Evolutionary conservation across 92 coral and sea anemone genomes (phyloP).

Genomic region (Palythoa grandiflora): DNA sequence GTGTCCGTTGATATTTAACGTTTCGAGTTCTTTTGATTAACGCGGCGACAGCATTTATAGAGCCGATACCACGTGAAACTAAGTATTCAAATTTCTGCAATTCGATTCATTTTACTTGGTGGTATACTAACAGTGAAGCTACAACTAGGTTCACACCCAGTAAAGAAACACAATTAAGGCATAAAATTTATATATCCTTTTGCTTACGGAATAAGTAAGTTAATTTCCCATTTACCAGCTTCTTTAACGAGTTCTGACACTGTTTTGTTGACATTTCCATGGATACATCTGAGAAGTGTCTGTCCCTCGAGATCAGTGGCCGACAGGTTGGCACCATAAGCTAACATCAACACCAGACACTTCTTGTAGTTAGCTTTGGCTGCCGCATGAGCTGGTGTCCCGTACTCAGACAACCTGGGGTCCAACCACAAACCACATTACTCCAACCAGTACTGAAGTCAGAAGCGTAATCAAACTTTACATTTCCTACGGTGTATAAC

Average conservation of each 20-base stretch:
- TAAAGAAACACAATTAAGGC: too few relatives aligned
- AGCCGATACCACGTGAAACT: too few relatives aligned
- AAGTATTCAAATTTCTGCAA: too few relatives aligned
- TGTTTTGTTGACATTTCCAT: slow-evolving; percentile 47
- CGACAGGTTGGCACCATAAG: slow-evolving; percentile 71
- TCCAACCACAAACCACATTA: background rate
- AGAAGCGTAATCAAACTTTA: too few relatives aligned
- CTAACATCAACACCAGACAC: slow-evolving; percentile 68
- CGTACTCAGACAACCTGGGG: slow-evolving; percentile 75
- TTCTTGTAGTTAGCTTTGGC: slow-evolving; percentile 63
- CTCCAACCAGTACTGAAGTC: too few relatives aligned
- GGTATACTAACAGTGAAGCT: too few relatives aligned
- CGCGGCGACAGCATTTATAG: too few relatives aligned
- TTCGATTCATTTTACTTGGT: too few relatives aligned
- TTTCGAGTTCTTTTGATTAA: too few relatives aligned
- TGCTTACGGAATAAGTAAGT: background rate
- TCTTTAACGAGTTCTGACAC: slow-evolving; percentile 59
- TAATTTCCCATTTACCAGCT: slow-evolving; percentile 55
- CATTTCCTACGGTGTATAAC: too few relatives aligned
- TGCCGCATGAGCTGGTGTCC: slow-evolving; percentile 86
- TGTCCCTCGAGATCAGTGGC: slow-evolving; percentile 70
- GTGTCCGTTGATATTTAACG: too few relatives aligned
- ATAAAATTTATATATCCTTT: background rate
- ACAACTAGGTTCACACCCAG: too few relatives aligned
- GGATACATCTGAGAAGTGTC: slow-evolving; percentile 75